These are phyloP conservation scores for Boloria selene DNA, from an alignment of 2,888 invertebrate genomes.

Conservation along the genomic window DNA sequence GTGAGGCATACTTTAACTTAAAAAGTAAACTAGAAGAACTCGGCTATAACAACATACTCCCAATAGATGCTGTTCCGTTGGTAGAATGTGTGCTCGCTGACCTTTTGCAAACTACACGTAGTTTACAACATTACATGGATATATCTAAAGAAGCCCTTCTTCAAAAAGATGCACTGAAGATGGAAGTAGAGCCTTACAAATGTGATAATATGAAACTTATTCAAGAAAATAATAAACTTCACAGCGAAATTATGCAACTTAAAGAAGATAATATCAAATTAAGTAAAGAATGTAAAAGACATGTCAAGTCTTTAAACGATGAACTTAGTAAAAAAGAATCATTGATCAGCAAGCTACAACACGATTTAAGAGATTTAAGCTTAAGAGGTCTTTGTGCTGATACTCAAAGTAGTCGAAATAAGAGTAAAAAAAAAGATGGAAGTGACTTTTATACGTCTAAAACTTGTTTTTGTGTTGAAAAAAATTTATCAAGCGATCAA, in stretches of 20 bases:
- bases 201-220: slow-evolving; percentile 90
- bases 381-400: slow-evolving; percentile 73
- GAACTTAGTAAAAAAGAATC: slow-evolving; percentile 82
- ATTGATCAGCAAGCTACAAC: slow-evolving; percentile 67
- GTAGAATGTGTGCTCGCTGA: slow-evolving; percentile 92
- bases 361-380: slow-evolving; percentile 70
- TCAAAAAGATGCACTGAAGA: slow-evolving; percentile 86
- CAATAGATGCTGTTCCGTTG: slow-evolving; percentile 89
- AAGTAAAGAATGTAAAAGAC: slow-evolving; percentile 82
- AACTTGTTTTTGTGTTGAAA: slow-evolving; percentile 61
- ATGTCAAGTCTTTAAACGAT: slow-evolving; percentile 83
- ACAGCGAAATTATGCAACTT: slow-evolving; percentile 84
- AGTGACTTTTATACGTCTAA: slow-evolving; percentile 48
- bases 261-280: slow-evolving; percentile 85
- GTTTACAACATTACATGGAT: slow-evolving; percentile 91
- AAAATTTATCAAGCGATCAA: slow-evolving; percentile 60
- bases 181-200: slow-evolving; percentile 89
- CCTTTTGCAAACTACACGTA: slow-evolving; percentile 93
- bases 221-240: slow-evolving; percentile 88
- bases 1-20: slow-evolving; percentile 71
- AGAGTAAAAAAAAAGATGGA: slow-evolving; percentile 63
- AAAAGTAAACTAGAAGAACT: slow-evolving; percentile 90
- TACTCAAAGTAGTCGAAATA: slow-evolving; percentile 71
- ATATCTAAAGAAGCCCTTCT: slow-evolving; percentile 86
- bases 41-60: slow-evolving; percentile 90